These are phyloP conservation scores for Octomys mimax DNA, from an alignment of 2,797 vertebrate species.

Conservation along the genomic window DNA sequence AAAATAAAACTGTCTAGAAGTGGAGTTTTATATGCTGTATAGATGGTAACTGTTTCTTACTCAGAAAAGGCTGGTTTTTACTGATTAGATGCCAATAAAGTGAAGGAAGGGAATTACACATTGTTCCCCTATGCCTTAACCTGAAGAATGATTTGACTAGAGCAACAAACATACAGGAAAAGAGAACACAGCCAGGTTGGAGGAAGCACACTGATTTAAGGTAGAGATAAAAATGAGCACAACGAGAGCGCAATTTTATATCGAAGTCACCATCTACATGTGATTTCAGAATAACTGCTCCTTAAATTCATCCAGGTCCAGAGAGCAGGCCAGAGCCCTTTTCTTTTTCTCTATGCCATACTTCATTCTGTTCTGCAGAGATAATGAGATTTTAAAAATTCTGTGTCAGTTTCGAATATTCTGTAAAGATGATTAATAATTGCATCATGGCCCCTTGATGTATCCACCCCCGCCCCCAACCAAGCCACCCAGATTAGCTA, in stretches of 20 bases:
- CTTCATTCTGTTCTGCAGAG: not conserved
- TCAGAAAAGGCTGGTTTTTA: not conserved
- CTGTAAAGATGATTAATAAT: not conserved
- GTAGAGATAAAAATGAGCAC: not conserved
- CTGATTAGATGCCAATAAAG: not conserved
- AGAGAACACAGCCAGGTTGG: fast-evolving
- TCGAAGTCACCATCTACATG: not conserved
- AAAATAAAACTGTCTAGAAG: not conserved
- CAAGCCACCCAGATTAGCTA: not conserved
- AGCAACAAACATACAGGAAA: too few relatives aligned
- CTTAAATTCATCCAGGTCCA: not conserved
- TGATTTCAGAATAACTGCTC: not conserved
- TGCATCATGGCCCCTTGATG: fast-evolving
- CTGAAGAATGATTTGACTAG: not conserved
- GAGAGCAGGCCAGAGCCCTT: not conserved
- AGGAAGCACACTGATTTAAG: not conserved
- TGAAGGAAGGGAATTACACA: not conserved
- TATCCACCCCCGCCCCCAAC: not conserved
- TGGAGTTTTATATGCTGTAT: not conserved
- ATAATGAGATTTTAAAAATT: not conserved
- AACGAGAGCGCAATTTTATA: not conserved
- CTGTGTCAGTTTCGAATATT: not conserved
- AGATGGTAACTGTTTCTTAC: not conserved
- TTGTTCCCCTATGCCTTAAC: fast-evolving
- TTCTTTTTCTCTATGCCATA: not conserved